These are phyloP conservation scores for Hippolais icterina DNA, from an alignment of 2,113 vertebrate species.

Conservation along the genomic window DNA sequence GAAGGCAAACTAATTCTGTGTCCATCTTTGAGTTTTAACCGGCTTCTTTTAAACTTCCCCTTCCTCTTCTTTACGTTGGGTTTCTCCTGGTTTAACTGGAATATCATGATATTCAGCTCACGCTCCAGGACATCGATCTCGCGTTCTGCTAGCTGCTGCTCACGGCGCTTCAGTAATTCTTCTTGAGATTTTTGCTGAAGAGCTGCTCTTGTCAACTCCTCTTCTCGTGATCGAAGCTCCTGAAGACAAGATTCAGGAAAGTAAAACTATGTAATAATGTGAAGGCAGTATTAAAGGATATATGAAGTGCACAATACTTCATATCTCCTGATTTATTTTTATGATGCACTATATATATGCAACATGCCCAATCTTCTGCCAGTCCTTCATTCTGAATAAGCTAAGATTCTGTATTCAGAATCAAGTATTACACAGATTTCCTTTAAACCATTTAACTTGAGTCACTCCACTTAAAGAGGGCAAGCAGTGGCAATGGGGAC, in stretches of 20 bases:
- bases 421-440: background rate
- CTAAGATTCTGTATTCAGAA: background rate
- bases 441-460: background rate
- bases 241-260: slow-evolving; percentile 29
- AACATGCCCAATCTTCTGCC: background rate
- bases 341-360: background rate
- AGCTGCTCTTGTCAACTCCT: slow-evolving; percentile 90
- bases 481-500: background rate
- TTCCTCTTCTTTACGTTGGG: slow-evolving; percentile 94
- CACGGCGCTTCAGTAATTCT: slow-evolving; percentile 87
- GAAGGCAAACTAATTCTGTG: slow-evolving; percentile 96
- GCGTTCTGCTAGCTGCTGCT: slow-evolving; percentile 89
- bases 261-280: background rate
- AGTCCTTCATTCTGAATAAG: background rate
- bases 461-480: background rate
- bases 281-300: background rate
- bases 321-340: background rate
- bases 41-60: slow-evolving; percentile 90
- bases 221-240: slow-evolving; percentile 93
- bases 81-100: slow-evolving; percentile 94
- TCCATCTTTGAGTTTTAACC: slow-evolving; percentile 91
- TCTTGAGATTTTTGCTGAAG: slow-evolving; percentile 96
- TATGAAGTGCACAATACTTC: background rate
- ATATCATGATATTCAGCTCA: slow-evolving; percentile 94
- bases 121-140: slow-evolving; percentile 95